These are phyloP conservation scores for Bambusicola thoracicus DNA, from an alignment of 2,113 vertebrate genomes.

Conservation along the genomic window DNA sequence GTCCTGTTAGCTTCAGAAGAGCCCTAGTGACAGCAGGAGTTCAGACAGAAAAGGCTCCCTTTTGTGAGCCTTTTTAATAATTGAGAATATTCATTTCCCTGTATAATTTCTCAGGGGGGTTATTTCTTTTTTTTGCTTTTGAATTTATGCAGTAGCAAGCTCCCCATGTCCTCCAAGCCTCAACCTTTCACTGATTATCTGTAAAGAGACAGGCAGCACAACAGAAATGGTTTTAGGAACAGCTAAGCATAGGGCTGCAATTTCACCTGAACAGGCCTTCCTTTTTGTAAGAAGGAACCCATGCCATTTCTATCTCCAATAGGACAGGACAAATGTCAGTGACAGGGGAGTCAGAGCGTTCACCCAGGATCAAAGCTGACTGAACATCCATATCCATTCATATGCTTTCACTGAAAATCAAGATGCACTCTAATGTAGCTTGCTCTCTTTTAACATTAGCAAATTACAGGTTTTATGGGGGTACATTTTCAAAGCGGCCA, in stretches of 20 bases:
- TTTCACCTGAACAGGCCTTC: not conserved
- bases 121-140: not conserved
- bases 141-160: not conserved
- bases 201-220: not conserved
- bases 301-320: not conserved
- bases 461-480: not conserved
- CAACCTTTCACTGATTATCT: not conserved
- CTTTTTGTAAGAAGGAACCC: not conserved
- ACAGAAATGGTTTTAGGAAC: not conserved
- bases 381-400: not conserved
- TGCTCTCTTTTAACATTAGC: slow-evolving; percentile 4
- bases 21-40: not conserved
- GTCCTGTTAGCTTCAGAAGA: not conserved
- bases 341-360: not conserved
- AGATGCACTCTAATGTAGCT: not conserved
- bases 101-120: not conserved
- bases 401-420: not conserved
- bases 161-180: not conserved
- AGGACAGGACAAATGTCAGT: not conserved
- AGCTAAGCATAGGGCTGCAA: not conserved
- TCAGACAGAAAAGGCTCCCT: not conserved
- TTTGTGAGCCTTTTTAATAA: not conserved
- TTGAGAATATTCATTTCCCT: not conserved
- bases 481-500: not conserved
- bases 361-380: not conserved